Percentiles rank a stretch among this genome's conserved stretches.
Evolutionary conservation across 2,888 invertebrate genomes (phyloP).

Genomic region (Maniola hyperantus): DNA sequence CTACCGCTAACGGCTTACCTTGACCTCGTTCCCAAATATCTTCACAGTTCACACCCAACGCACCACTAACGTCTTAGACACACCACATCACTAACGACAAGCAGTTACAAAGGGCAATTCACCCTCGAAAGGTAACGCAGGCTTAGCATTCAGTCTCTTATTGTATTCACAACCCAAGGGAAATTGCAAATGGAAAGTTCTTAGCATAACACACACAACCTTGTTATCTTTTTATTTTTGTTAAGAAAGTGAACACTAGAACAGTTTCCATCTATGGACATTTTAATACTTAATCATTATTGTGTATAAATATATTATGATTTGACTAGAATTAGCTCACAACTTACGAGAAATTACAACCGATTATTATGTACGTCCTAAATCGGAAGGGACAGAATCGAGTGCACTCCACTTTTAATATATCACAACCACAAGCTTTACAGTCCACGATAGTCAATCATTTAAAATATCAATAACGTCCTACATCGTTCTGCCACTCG

Average conservation of each 20-base stretch:
- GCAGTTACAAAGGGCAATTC: constrained; percentile 50
- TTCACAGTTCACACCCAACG: constrained; percentile 32
- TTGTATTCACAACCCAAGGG: constrained; percentile 76
- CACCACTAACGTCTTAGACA: constrained; percentile 51
- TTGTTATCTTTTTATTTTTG: constrained; percentile 45
- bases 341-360: constrained; percentile 73
- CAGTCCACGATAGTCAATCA: constrained; percentile 42
- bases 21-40: constrained; percentile 24
- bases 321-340: constrained; percentile 64
- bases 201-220: constrained; percentile 58
- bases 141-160: constrained; percentile 65
- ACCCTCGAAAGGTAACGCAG: constrained; percentile 63
- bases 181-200: constrained; percentile 62
- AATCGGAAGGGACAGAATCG: constrained; percentile 50
- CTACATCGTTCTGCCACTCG: constrained; percentile 57
- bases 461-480: constrained; percentile 33
- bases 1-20: constrained; percentile 32
- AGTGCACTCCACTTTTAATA: constrained; percentile 51
- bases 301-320: constrained; percentile 62
- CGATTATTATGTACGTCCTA: constrained; percentile 53
- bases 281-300: constrained; percentile 54
- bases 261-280: constrained; percentile 51
- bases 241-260: constrained; percentile 51
- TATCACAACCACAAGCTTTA: constrained; percentile 70
- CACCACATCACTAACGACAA: constrained; percentile 54